Conservation (phyloP, 2,113 vertebrate genomes). For the Caracal caracal region DNA sequence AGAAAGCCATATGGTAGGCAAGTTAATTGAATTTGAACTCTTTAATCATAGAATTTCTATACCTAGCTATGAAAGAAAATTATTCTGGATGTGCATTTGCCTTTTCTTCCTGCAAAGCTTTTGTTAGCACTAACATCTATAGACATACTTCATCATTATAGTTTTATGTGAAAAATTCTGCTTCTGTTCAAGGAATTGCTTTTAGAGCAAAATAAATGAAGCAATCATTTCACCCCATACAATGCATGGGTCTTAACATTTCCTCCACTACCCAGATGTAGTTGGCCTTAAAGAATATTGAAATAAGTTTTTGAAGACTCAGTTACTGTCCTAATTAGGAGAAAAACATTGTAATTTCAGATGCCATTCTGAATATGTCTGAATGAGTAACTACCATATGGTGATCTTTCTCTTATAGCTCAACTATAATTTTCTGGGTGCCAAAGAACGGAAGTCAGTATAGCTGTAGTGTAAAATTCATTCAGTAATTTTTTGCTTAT, state of each 20-base stretch:
- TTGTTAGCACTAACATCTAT: background rate
- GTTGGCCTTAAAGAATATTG: background rate
- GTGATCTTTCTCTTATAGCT: background rate
- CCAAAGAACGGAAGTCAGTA: background rate
- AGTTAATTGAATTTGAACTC: background rate
- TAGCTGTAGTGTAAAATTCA: background rate
- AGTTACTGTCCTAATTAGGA: background rate
- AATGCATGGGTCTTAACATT: background rate
- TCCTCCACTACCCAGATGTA: background rate
- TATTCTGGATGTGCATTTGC: background rate
- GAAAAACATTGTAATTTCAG: background rate
- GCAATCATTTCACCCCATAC: background rate
- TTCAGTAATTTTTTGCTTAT: background rate
- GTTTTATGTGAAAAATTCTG: background rate
- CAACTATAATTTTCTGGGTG: background rate
- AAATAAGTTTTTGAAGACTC: background rate
- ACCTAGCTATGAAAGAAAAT: background rate
- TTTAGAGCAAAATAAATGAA: background rate
- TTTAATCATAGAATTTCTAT: background rate
- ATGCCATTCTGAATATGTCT: background rate
- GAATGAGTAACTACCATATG: background rate
- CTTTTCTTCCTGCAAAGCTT: background rate
- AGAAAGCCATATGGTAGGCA: background rate
- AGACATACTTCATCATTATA: background rate
- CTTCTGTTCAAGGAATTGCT: background rate